Evolutionary conservation across 2,888 invertebrate species (phyloP).

Genomic region (Drosophila anomalipes): DNA sequence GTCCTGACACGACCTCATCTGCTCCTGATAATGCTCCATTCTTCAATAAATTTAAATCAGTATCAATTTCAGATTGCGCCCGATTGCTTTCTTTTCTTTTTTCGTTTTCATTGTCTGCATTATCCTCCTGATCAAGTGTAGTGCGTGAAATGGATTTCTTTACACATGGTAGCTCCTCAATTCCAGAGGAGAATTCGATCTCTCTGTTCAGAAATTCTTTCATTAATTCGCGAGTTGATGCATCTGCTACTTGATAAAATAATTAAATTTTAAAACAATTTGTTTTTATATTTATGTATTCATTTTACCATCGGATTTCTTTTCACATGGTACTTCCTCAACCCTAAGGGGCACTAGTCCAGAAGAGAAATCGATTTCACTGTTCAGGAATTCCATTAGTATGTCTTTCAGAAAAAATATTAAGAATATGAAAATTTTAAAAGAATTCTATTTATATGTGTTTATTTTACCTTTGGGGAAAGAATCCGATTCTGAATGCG

Average conservation of each 20-base stretch:
- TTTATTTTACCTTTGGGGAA: constrained; percentile 35
- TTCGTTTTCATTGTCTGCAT: not conserved
- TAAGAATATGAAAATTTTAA: not conserved
- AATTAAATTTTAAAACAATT: not conserved
- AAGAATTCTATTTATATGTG: not conserved
- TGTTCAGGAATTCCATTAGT: constrained; percentile 36
- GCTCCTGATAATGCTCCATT: constrained; percentile 70
- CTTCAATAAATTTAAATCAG: constrained; percentile 37
- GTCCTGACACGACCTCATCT: constrained; percentile 72
- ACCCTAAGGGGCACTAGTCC: constrained; percentile 1
- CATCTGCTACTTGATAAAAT: not conserved
- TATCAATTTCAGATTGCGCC: constrained; percentile 1
- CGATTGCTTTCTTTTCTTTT: not conserved
- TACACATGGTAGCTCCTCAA: constrained; percentile 55
- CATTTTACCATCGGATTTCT: constrained; percentile 28
- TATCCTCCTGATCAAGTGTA: constrained; percentile 4
- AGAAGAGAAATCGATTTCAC: constrained; percentile 46
- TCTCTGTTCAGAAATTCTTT: constrained; percentile 49
- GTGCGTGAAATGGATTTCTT: constrained; percentile 54
- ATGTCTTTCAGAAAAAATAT: constrained; percentile 7
- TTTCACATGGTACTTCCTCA: constrained; percentile 57
- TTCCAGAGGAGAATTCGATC: constrained; percentile 33
- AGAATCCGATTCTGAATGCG: constrained; percentile 5
- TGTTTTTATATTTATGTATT: not conserved
- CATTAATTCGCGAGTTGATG: constrained; percentile 9